A percentile compares a stretch with the other conserved stretches of the same genome.
Evolutionary conservation across 1,140 invertebrate species (phyloP).

Genomic region (Aphaenogaster floridana): DNA sequence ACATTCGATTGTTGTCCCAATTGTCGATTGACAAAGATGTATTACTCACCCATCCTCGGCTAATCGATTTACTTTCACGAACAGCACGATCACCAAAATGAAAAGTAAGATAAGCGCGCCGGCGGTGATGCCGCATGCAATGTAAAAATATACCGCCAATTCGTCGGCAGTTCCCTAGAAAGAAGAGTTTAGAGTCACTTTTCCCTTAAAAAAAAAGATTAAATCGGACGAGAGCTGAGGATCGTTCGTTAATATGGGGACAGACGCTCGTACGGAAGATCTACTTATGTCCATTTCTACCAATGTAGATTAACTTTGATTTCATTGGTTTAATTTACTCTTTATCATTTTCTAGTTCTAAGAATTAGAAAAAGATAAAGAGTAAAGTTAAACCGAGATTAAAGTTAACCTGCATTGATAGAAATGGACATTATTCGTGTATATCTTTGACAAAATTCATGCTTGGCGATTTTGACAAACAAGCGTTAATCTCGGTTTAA

Average conservation of each 20-base stretch:
- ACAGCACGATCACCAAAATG: conserved; percentile 76
- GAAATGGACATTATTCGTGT: too few species aligned
- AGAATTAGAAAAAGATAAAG: too few species aligned
- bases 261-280: neutral
- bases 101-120: conserved; percentile 75
- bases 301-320: too few species aligned
- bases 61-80: conserved; percentile 79
- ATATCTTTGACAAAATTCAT: neutral
- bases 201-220: neutral
- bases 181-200: conserved; percentile 30
- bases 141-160: conserved; percentile 79
- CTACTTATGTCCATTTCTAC: neutral
- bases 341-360: too few species aligned
- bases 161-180: conserved; percentile 78
- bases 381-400: too few species aligned
- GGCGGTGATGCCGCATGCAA: conserved; percentile 76
- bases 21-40: neutral
- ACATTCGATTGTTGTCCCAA: neutral
- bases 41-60: conserved; percentile 79
- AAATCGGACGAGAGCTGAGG: neutral
- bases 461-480: neutral
- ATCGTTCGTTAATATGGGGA: neutral
- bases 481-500: neutral
- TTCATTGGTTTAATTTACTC: too few species aligned
- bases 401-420: too few species aligned